Conservation (phyloP, 2,797 vertebrate species). For the Atherinosoma microstoma region DNA sequence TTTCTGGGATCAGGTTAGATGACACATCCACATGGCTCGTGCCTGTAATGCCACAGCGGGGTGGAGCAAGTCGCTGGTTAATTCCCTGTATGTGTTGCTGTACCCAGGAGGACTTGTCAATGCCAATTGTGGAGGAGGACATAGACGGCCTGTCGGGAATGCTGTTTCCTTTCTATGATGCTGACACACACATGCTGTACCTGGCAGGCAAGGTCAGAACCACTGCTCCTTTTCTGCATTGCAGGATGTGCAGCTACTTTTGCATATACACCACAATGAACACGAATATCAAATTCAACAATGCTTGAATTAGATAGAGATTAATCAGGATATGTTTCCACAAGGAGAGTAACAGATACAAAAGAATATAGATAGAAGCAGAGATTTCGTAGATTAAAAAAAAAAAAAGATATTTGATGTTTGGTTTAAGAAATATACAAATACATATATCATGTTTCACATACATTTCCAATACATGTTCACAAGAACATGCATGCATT, state of each 20-base stretch:
- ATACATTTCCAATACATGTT: background rate
- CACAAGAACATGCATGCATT: background rate
- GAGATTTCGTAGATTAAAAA: background rate
- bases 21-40: slow-evolving; percentile 31
- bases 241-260: background rate
- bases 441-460: too few relatives aligned
- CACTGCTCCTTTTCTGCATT: background rate
- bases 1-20: slow-evolving; percentile 97
- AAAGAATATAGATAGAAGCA: background rate
- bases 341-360: background rate
- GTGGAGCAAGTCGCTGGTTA: slow-evolving; percentile 24
- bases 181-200: slow-evolving; percentile 98
- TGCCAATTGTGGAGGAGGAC: slow-evolving; percentile 95
- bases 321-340: background rate
- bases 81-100: slow-evolving; percentile 31
- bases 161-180: slow-evolving; percentile 96
- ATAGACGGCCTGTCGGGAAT: slow-evolving; percentile 97
- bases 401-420: background rate
- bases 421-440: background rate
- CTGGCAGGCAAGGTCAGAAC: slow-evolving; percentile 93
- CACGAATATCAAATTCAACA: background rate
- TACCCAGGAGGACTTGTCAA: slow-evolving; percentile 92
- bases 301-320: background rate
- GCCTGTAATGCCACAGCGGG: slow-evolving; percentile 24
- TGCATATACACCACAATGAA: background rate